Base-by-base conservation (phyloP, 2,797 vertebrate species). In the Myioborus miniatus region DNA sequence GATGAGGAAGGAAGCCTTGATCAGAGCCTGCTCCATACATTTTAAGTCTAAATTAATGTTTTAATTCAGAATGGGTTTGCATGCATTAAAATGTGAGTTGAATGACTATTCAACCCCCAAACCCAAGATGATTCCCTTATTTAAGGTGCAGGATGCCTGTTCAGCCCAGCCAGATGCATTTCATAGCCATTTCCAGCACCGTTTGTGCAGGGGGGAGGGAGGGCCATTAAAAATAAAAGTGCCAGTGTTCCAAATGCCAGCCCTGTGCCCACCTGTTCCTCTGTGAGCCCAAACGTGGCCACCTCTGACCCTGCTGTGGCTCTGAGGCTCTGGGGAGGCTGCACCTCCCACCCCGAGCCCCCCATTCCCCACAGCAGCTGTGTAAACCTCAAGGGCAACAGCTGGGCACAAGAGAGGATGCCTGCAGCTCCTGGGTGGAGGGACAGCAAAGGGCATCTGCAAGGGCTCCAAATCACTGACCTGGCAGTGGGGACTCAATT, bases 381-480 rank as follows among this genome's bases (percentile, higher is more conserved):
- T 98, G 97, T 98, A 98, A 99, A 98, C 98, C 98, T 98, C 98
- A 93, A 92, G 85, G 86, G 87, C 83, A 98, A 95, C 99, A 99
- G 99, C 98, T 99, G 99, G 97, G 62, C 26, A 29, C 50, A 21
- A 1, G 43, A 68, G 72, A 82, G 2, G 52, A 14, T 47, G 64
- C 23, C 50, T 72, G 62, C 72, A 70, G 59, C 41, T 85, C 83
- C 58, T 1, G 15, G 15, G 26, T 72, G 55, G 15, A 87, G 62
- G 34, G 46, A 32, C 56, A 80, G 65, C n/a, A 47, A 64, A 81
- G 44, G 39, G n/a, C 65, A 75, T 87, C 68, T 52, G 19, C 39
- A 26, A 68, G 52, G 34, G 18, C 44, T 64, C 36, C 71, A 14
- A 68, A 86, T 30, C 59, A 8, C 37, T 12, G n/a, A 4, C 19